These are phyloP conservation scores for Norana najaformis DNA, from an alignment of 2,888 invertebrate species.

Conservation along the genomic window DNA sequence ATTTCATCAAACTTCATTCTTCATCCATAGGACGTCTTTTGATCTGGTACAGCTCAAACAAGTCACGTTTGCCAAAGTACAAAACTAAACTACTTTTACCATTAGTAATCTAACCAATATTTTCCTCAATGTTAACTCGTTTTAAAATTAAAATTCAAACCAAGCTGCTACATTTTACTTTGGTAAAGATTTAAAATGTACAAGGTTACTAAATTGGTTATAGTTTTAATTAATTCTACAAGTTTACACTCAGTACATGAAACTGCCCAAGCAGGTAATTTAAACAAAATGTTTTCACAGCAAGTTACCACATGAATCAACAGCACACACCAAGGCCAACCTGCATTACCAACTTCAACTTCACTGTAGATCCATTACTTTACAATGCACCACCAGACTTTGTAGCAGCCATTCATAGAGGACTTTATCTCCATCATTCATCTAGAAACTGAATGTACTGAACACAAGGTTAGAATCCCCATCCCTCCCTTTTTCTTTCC, in stretches of 20 bases:
- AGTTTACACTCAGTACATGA: too few relatives aligned
- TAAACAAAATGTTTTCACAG: not conserved
- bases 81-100: too few relatives aligned
- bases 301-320: not conserved
- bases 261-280: not conserved
- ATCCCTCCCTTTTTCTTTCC: not conserved
- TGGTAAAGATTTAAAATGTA: not conserved
- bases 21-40: too few relatives aligned
- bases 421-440: not conserved
- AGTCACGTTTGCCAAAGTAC: too few relatives aligned
- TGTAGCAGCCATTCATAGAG: not conserved
- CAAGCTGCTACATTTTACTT: not conserved
- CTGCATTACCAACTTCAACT: too few relatives aligned
- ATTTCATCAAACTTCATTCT: too few relatives aligned
- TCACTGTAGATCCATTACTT: not conserved
- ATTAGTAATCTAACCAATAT: too few relatives aligned
- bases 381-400: not conserved
- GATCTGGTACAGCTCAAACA: too few relatives aligned
- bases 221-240: not conserved
- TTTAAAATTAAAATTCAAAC: not conserved
- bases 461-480: not conserved
- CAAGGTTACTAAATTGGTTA: not conserved
- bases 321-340: not conserved
- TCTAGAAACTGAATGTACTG: not conserved
- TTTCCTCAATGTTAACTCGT: too few relatives aligned